Conservation (phyloP, 2,888 invertebrate genomes). For the Pantelozetes paolii region DNA sequence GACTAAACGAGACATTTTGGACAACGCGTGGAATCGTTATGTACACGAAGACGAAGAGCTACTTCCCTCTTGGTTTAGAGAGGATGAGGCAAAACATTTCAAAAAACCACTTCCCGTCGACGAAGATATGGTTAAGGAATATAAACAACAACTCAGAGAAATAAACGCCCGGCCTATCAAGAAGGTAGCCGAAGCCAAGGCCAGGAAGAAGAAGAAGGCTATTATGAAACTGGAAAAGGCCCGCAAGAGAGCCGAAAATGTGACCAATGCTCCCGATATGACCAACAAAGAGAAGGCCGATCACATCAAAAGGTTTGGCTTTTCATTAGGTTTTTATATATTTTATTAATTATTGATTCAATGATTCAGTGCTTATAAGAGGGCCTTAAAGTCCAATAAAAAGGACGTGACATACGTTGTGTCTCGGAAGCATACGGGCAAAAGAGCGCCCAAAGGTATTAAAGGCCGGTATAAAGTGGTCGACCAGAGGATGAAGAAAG, state of each 20-base stretch:
- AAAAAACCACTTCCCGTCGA: conserved; percentile 76
- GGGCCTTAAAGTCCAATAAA: conserved; percentile 73
- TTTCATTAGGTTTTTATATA: conserved; percentile 41
- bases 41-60: conserved; percentile 69
- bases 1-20: conserved; percentile 79
- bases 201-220: conserved; percentile 84
- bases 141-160: conserved; percentile 67
- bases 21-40: conserved; percentile 81
- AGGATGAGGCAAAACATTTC: conserved; percentile 89
- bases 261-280: conserved; percentile 83
- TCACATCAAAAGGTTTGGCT: conserved; percentile 74
- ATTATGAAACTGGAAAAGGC: conserved; percentile 81
- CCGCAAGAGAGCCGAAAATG: conserved; percentile 89
- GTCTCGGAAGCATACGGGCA: conserved; percentile 77
- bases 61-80: conserved; percentile 91
- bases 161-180: conserved; percentile 93
- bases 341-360: conserved; percentile 34
- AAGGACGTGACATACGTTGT: conserved; percentile 89
- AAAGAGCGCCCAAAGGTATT: conserved; percentile 76
- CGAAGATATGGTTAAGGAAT: conserved; percentile 75
- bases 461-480: conserved; percentile 92
- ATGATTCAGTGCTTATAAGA: conserved; percentile 73
- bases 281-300: conserved; percentile 87
- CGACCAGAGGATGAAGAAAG: conserved; percentile 93
- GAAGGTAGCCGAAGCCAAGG: conserved; percentile 96